A percentile compares a stretch with the other conserved stretches of the same genome.
Evolutionary conservation across 35 echinoderm and acorn worm genomes (phyloP).

Genomic region (Ophiothrix spiculata): DNA sequence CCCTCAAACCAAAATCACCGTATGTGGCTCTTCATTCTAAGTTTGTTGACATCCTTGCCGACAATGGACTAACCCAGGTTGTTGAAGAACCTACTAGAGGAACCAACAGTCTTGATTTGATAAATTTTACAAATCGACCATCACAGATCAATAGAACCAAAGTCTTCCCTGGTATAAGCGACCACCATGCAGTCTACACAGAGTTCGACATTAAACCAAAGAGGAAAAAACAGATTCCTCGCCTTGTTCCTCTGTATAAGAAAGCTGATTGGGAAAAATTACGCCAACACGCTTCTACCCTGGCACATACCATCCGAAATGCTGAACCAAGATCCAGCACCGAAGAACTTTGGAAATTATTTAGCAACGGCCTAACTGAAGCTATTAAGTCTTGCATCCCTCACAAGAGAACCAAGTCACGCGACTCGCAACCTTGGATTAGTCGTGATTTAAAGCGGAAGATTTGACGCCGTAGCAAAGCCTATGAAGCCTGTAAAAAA

Average conservation of each 20-base stretch:
- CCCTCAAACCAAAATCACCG: conserved; percentile 14
- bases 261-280: neutral
- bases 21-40: conserved; percentile 15
- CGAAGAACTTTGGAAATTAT: neutral
- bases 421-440: conserved; percentile 40
- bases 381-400: conserved; percentile 15
- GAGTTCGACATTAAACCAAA: conserved; percentile 20
- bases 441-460: conserved; percentile 30
- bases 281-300: neutral
- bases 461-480: conserved; percentile 21
- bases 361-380: neutral
- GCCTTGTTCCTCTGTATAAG: neutral
- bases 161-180: conserved; percentile 17
- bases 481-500: conserved; percentile 18
- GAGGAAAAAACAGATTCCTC: conserved; percentile 9
- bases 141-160: conserved; percentile 8
- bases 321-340: neutral
- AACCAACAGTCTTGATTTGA: conserved; percentile 18
- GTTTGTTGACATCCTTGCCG: conserved; percentile 18
- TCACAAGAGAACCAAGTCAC: conserved; percentile 16
- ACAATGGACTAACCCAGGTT: conserved; percentile 12
- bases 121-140: conserved; percentile 9
- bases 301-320: neutral
- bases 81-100: conserved; percentile 24
- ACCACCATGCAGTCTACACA: conserved; percentile 7